Base-by-base conservation (phyloP, 2,888 invertebrate species). In the Epistrophella euchroma region DNA sequence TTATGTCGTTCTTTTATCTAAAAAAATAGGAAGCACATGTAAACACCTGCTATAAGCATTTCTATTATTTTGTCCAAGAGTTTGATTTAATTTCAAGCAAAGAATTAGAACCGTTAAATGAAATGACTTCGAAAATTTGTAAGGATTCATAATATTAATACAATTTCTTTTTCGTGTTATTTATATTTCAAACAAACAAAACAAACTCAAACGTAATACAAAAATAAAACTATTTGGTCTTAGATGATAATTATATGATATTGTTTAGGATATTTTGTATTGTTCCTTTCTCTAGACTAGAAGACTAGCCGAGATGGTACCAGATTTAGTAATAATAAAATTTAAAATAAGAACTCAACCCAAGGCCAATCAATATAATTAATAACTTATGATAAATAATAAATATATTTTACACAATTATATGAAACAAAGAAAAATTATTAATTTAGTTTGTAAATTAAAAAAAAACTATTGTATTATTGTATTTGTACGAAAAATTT, bases 21-120 rank as follows among this genome's bases (percentile, higher is more conserved):
- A 6, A 32, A 7, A 68, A 28, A 40, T 82, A 91, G 92, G 97
- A 98, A 92, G 97, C 98, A 19, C 98, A 98, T 90, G 97, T 97
- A 0, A 98, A 98, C 92, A 97, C 97, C 0, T 98, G 98, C 91
- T 98, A 98, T 93, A 98, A 98, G 91, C 98, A 98, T 92, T 98
- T 97, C 92, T 98, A 97, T 91, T 98, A 97, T 91, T 98, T 98
- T 92, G 96, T 98, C 22, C 95, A 95, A 60, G 97, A 98, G 92
- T 97, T 97, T 91, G 96, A 96, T 90, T 93, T 98, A 89, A 95
- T 98, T 58, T 96, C 96, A 88, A 92, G 94, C 40, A 97, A 97
- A 91, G 98, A 98, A 92, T 92, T 98, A 88, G 97, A 98, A 91
- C 98, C 98, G 1, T 92, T 98, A 88, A 93, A 94, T 19, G 96